Percentiles rank a stretch among this genome's conserved stretches.
Conservation (phyloP, 37 sponge, comb jelly and placozoan species). For the Theonella swinhoei region DNA sequence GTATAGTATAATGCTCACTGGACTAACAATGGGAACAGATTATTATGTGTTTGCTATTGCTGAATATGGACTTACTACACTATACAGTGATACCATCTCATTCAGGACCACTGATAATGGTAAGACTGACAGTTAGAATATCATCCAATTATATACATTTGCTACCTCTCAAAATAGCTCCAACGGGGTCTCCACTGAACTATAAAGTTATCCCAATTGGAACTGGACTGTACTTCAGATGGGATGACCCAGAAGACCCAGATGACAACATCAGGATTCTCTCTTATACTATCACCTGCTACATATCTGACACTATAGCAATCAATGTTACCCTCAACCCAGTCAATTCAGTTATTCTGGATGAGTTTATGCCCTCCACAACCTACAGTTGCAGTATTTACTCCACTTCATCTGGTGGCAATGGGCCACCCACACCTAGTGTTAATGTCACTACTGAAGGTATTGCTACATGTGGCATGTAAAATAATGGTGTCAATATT, state of each 20-base stretch:
- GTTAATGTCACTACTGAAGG: background rate
- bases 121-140: no score
- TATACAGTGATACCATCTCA: background rate
- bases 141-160: no score
- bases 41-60: background rate
- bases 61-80: background rate
- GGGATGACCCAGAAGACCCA: background rate
- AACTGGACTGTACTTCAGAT: background rate
- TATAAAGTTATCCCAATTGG: background rate
- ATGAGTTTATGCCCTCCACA: background rate
- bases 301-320: background rate
- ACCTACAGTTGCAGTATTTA: background rate
- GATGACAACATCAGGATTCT: background rate
- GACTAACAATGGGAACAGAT: background rate
- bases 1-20: background rate
- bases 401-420: background rate
- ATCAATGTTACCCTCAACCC: background rate
- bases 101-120: background rate
- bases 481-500: no score
- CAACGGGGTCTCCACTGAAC: background rate
- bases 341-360: background rate
- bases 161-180: background rate
- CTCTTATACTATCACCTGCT: background rate
- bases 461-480: no score
- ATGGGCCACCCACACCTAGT: background rate